phyloP scores from a whole-genome alignment of 1,140 invertebrate genomes.

The Melanaphis sacchari region DNA sequence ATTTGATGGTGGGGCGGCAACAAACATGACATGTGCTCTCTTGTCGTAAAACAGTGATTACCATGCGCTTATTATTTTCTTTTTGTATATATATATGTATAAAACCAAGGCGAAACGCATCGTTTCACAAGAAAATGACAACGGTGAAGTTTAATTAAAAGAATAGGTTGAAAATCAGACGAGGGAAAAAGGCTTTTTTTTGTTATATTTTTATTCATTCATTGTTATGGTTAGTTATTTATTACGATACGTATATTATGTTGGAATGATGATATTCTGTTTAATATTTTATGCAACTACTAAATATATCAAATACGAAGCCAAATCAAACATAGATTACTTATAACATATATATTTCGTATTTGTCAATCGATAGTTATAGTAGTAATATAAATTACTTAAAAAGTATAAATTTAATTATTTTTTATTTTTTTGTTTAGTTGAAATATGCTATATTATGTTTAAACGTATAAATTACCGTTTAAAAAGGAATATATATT shows the following conservation, averaged over 20 bases:
- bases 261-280: background rate
- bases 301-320: background rate
- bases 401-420: background rate
- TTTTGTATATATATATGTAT: background rate
- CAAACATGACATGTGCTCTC: background rate
- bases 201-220: background rate
- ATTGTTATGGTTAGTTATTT: background rate
- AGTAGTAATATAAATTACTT: background rate
- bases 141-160: slow-evolving; percentile 27
- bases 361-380: background rate
- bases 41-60: slow-evolving; percentile 12
- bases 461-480: background rate
- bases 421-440: background rate
- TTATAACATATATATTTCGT: background rate
- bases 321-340: background rate
- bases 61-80: background rate
- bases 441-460: background rate
- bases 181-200: background rate
- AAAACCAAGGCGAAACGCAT: background rate
- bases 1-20: background rate
- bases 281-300: background rate
- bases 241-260: background rate
- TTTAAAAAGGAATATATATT: background rate
- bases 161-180: background rate
- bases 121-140: slow-evolving; percentile 29